Evolutionary conservation across 2,797 vertebrate genomes (phyloP), one percentile per base, ranked within the genome.

Genomic region (Molothrus ater): DNA sequence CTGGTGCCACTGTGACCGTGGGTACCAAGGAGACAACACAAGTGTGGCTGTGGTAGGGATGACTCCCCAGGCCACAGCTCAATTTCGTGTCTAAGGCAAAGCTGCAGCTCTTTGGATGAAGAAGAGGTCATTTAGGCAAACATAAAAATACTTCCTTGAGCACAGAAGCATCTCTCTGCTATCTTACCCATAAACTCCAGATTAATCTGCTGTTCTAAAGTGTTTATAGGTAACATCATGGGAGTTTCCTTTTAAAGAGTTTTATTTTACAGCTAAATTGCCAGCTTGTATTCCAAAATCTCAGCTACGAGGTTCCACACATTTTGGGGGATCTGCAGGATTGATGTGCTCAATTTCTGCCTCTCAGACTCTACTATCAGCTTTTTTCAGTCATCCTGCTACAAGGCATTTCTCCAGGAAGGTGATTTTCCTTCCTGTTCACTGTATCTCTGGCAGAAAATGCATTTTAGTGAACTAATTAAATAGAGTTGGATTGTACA

Each of bases 381-480:
- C 25, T 68, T 64, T 80, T 64, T 68, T 17, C 9, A 80, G 32
- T 64, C 56, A 64, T n/a, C 36, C 43, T 88, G 40, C 47, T 54
- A 17, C 0, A 0, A 90, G 28, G 34, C 56, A 50, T 48, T 64
- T 70, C 48, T 86, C 74, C 80, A 93, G 36, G 24, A 70, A 53
- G 54, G 38, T 40, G 68, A 63, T 91, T 95, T 92, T 72, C 56
- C 43, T 34, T 82, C 48, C 57, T 71, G 26, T 26, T 59, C n/a
- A 32, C 86, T 7, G 0, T 9, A 51, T 25, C 68, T 68, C 82
- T 57, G 71, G 71, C 71, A 94, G 75, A 47, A 82, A 84, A 82
- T 5, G 32, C 50, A 43, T 78, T 95, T 87, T 53, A 87, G 57
- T 29, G 80, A 66, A 29, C 74, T 95, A 71, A 94, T 80, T 73